Conservation (phyloP, 35 echinoderm and acorn worm genomes). For the Diadema setosum region DNA sequence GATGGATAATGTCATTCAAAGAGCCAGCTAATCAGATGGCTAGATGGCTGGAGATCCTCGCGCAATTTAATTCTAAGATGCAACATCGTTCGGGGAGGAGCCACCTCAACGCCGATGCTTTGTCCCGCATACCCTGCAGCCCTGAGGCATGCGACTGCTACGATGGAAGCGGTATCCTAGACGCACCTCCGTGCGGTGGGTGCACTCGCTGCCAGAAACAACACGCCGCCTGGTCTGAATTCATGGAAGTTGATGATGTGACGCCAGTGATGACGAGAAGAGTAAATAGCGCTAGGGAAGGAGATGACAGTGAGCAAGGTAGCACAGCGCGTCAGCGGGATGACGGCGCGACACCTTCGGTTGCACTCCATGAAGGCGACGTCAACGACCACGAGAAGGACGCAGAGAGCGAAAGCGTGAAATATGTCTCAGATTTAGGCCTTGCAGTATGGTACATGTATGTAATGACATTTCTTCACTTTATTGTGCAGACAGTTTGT, state of each 20-base stretch:
- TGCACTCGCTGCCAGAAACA: background rate
- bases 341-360: too few species aligned
- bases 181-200: background rate
- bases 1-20: constrained; percentile 56
- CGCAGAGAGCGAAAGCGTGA: too few species aligned
- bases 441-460: too few species aligned
- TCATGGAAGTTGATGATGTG: background rate
- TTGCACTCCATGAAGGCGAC: too few species aligned
- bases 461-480: too few species aligned
- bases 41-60: constrained; percentile 39
- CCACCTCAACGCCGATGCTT: constrained; percentile 40
- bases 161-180: background rate
- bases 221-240: background rate
- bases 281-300: too few species aligned
- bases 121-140: background rate
- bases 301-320: too few species aligned
- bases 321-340: too few species aligned
- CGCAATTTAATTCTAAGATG: constrained; percentile 14
- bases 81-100: constrained; percentile 14
- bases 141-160: background rate
- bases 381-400: too few species aligned
- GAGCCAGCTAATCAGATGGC: constrained; percentile 35
- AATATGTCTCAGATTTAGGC: too few species aligned
- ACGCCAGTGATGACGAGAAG: background rate
- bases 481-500: too few species aligned